Conservation (phyloP, 2,888 invertebrate genomes). For the Cephalotes varians region DNA sequence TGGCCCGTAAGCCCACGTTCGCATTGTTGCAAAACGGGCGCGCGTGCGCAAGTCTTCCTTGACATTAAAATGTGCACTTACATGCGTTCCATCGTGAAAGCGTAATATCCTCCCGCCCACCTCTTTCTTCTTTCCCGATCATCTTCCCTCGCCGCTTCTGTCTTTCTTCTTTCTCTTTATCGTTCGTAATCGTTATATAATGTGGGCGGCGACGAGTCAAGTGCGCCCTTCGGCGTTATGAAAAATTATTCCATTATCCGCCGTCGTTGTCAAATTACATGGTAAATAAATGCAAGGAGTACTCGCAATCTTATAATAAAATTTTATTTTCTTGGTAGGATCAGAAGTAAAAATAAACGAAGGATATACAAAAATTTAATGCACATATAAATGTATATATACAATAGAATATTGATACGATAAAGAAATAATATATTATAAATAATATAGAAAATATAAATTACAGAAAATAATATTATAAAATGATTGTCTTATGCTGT, state of each 20-base stretch:
- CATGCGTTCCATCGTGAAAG: slow-evolving; percentile 72
- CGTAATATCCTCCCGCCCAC: slow-evolving; percentile 68
- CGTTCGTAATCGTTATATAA: slow-evolving; percentile 30
- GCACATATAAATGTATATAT: not conserved
- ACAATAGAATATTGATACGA: not conserved
- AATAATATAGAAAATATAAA: too few species aligned
- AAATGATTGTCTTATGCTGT: not conserved
- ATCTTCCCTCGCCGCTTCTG: not conserved
- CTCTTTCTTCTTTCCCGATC: slow-evolving; percentile 19
- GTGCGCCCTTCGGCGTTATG: slow-evolving; percentile 21
- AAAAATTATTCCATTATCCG: slow-evolving; percentile 4
- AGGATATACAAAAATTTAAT: not conserved
- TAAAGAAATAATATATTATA: not conserved
- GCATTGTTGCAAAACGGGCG: slow-evolving; percentile 70
- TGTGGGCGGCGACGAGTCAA: slow-evolving; percentile 27
- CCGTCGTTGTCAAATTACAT: not conserved
- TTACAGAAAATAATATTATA: not conserved
- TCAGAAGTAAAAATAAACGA: not conserved
- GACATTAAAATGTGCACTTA: slow-evolving; percentile 74
- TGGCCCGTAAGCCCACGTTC: slow-evolving; percentile 66
- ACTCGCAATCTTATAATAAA: not conserved
- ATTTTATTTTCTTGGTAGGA: not conserved
- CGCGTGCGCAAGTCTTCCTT: slow-evolving; percentile 67
- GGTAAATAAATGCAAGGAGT: not conserved
- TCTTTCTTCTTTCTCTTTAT: slow-evolving; percentile 25